Evolutionary conservation across 2,797 vertebrate genomes (phyloP).

Genomic region (Gymnodraco acuticeps): DNA sequence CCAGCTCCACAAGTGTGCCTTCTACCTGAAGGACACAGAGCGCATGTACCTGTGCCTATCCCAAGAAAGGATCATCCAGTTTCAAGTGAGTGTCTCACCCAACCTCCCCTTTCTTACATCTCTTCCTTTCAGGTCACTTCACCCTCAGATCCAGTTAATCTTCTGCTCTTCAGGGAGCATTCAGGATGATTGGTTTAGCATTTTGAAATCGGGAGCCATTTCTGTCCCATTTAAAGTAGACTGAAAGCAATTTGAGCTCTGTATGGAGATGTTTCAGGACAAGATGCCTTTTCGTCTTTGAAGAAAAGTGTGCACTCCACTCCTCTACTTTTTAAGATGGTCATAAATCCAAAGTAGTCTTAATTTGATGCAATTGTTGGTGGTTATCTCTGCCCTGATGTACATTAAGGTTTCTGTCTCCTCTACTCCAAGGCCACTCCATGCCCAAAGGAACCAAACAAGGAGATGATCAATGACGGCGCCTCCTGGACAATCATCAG

Average conservation of each 20-base stretch:
- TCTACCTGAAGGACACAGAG: conserved; percentile 99
- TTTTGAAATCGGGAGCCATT: not conserved
- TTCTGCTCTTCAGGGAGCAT: not conserved
- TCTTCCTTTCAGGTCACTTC: not conserved
- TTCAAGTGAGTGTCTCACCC: conserved; percentile 89
- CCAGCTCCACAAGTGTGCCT: conserved; percentile 99
- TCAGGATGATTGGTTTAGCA: conserved; percentile 12
- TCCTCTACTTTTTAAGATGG: not conserved
- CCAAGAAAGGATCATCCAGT: conserved; percentile 99
- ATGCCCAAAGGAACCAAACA: conserved; percentile 99
- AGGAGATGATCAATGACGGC: conserved; percentile 99
- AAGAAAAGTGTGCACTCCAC: no score
- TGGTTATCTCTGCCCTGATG: not conserved
- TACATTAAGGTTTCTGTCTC: not conserved
- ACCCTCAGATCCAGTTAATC: not conserved
- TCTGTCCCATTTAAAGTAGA: not conserved
- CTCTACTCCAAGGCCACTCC: conserved; percentile 92
- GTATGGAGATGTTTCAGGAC: not conserved
- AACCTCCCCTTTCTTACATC: not conserved
- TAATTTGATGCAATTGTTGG: not conserved
- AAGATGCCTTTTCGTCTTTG: no score
- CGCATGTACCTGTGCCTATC: conserved; percentile 99
- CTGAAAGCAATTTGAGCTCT: not conserved
- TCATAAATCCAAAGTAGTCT: not conserved
- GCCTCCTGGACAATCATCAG: conserved; percentile 99